phyloP scores from a whole-genome alignment of 1,140 invertebrate species.

The Achatina immaculata region DNA sequence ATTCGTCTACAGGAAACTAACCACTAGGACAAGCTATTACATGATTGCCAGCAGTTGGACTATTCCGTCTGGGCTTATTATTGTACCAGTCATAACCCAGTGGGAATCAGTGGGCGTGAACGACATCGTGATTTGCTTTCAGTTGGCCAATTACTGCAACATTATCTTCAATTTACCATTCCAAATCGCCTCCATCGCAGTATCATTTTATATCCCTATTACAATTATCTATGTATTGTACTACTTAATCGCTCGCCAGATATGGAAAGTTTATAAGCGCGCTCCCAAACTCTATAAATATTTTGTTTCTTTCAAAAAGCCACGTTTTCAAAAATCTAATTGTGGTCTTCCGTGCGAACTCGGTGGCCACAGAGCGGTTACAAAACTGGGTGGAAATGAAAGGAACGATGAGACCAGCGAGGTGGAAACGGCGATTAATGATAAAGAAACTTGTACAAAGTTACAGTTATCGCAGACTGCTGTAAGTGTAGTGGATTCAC shows the following conservation, averaged over 20 bases:
- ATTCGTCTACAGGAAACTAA: neutral
- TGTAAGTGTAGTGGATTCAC: neutral
- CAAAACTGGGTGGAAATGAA: neutral
- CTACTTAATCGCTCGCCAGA: too few species aligned
- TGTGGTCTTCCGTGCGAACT: too few species aligned
- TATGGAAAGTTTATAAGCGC: too few species aligned
- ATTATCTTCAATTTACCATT: neutral
- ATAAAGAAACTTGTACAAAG: neutral
- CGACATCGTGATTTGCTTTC: neutral
- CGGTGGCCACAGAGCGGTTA: too few species aligned
- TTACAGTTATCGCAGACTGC: neutral
- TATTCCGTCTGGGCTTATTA: neutral
- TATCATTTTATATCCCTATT: neutral
- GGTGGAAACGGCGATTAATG: neutral
- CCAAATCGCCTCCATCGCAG: neutral
- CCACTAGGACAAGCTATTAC: neutral
- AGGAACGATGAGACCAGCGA: neutral
- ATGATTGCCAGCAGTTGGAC: neutral
- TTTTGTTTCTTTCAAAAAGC: too few species aligned
- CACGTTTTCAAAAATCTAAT: too few species aligned
- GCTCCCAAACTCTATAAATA: too few species aligned
- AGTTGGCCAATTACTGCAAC: neutral
- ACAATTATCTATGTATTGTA: too few species aligned
- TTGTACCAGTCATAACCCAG: neutral
- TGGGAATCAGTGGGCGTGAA: neutral